Conservation (phyloP, 2,888 invertebrate genomes). For the Kuschelorhynchus macadamiae region DNA sequence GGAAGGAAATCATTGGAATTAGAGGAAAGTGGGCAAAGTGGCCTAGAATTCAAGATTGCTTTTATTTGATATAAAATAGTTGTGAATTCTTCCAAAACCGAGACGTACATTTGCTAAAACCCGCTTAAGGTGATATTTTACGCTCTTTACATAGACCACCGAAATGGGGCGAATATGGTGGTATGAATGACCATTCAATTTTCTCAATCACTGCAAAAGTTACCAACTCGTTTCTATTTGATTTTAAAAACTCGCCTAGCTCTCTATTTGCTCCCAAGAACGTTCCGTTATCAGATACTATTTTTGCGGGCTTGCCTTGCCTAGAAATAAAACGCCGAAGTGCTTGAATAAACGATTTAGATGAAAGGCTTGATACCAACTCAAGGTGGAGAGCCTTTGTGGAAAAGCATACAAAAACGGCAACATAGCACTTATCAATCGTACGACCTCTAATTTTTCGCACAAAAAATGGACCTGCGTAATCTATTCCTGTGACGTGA, state of each 20-base stretch:
- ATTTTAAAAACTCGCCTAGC: conserved; percentile 6
- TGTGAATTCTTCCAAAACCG: conserved; percentile 55
- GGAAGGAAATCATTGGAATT: not conserved
- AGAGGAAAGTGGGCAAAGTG: not conserved
- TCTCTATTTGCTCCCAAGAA: conserved; percentile 4
- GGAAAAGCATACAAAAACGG: not conserved
- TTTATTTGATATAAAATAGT: conserved; percentile 3
- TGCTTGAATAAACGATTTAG: conserved; percentile 1
- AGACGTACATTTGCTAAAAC: conserved; percentile 52
- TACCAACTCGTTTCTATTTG: not conserved
- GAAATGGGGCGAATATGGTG: not conserved
- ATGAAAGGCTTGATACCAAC: conserved; percentile 1
- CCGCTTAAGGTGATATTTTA: conserved; percentile 52
- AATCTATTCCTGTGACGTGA: not conserved
- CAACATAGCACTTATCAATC: not conserved
- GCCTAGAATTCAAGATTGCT: not conserved
- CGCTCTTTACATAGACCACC: conserved; percentile 49
- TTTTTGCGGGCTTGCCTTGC: conserved; percentile 5
- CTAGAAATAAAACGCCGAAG: conserved; percentile 2
- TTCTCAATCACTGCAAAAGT: not conserved
- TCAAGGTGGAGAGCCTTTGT: conserved; percentile 16
- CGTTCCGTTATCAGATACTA: conserved; percentile 6
- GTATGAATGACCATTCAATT: not conserved
- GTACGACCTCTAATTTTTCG: not conserved
- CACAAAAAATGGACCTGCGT: not conserved